phyloP scores from a whole-genome alignment of 2,113 vertebrate genomes.

The Anthoscopus minutus region DNA sequence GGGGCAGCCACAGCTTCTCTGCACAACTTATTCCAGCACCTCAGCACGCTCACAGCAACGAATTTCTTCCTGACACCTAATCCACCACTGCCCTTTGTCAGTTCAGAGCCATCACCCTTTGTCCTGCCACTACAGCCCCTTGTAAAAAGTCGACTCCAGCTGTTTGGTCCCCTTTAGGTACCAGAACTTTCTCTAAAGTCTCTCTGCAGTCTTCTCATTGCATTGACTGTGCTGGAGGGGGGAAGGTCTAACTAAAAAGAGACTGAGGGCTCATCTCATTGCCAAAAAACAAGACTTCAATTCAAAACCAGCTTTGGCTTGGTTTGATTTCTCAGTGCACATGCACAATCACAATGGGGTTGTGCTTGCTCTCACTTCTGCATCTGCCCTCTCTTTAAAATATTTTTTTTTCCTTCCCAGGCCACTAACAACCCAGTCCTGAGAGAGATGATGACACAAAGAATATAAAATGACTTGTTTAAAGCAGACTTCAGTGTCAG shows the following conservation, averaged over 20 bases:
- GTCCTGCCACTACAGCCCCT: accelerated
- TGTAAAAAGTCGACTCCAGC: neutral
- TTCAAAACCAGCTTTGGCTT: neutral
- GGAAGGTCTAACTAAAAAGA: accelerated
- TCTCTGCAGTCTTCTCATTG: neutral
- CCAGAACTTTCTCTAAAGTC: neutral
- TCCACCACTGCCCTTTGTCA: neutral
- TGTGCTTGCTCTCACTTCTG: neutral
- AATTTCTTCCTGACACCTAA: neutral
- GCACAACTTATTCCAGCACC: neutral
- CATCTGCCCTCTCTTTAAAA: neutral
- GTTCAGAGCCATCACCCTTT: neutral
- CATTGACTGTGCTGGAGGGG: accelerated
- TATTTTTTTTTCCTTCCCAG: neutral
- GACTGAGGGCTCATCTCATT: neutral
- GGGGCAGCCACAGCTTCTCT: neutral
- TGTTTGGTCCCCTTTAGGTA: neutral
- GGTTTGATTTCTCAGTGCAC: neutral
- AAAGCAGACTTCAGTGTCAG: neutral
- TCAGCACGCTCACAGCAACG: neutral
- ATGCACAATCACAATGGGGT: neutral
- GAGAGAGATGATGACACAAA: neutral
- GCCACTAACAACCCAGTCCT: neutral
- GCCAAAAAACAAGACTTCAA: neutral
- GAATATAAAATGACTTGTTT: neutral